Conservation (phyloP, 92 coral and sea anemone species). For the Porites rus region DNA sequence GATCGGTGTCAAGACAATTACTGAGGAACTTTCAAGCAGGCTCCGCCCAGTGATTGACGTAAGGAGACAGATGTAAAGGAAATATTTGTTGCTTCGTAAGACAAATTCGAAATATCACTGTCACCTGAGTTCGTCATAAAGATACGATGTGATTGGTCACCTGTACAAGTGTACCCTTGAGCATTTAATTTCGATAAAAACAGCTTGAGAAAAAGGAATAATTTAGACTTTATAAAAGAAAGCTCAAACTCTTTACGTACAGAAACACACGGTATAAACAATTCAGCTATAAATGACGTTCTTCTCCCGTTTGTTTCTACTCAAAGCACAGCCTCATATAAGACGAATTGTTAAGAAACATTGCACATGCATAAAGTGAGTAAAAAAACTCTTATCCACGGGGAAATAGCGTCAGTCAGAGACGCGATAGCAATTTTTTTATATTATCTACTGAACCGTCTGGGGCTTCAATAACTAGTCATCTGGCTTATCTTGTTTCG, state of each 20-base stretch:
- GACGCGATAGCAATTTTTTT: neutral
- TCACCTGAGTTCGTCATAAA: conserved; percentile 23
- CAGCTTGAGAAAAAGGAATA: conserved; percentile 30
- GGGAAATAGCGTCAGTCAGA: neutral
- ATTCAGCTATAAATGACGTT: no score
- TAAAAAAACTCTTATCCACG: neutral
- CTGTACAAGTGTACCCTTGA: neutral
- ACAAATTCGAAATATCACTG: conserved; percentile 39
- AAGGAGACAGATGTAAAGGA: neutral
- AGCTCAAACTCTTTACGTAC: neutral
- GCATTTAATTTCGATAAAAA: conserved; percentile 4
- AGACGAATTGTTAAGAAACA: neutral
- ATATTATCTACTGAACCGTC: neutral
- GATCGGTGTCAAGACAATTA: neutral
- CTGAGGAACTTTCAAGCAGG: neutral
- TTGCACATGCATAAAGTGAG: neutral
- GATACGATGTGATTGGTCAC: conserved; percentile 25
- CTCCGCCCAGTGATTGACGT: neutral
- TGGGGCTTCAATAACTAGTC: neutral
- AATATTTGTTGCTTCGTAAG: conserved; percentile 21
- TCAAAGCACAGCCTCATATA: neutral
- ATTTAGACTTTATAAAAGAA: conserved; percentile 13
- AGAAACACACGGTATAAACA: no score
- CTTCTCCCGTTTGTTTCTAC: no score
- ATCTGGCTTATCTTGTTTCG: neutral